These are phyloP conservation scores for Xylocopa sonorina DNA, from an alignment of 1,140 invertebrate species.

Conservation along the genomic window DNA sequence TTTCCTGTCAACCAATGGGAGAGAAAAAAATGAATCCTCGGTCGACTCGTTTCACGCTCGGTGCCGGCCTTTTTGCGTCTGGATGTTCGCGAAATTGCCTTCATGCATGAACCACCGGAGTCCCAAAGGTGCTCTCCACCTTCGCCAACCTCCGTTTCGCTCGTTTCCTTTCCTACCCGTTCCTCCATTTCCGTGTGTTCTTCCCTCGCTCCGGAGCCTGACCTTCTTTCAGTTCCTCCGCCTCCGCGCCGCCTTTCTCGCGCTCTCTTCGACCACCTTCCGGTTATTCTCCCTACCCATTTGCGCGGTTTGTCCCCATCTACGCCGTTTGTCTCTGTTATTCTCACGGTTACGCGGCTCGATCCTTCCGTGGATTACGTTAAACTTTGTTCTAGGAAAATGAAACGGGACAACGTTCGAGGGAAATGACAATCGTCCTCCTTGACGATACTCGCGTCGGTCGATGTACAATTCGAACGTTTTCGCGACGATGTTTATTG, in stretches of 20 bases:
- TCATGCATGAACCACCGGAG: conserved; percentile 27
- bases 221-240: background rate
- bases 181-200: background rate
- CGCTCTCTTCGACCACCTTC: background rate
- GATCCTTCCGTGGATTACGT: background rate
- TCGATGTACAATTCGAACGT: too few relatives aligned
- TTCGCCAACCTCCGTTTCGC: background rate
- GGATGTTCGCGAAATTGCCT: conserved; percentile 52
- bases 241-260: background rate
- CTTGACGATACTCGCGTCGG: too few relatives aligned
- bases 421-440: too few relatives aligned
- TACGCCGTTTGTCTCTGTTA: background rate
- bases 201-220: background rate
- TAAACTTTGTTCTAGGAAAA: background rate
- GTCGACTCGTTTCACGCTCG: conserved; percentile 44
- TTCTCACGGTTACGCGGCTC: background rate
- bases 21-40: conserved; percentile 48
- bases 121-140: conserved; percentile 41
- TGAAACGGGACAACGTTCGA: too few relatives aligned
- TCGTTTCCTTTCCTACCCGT: background rate
- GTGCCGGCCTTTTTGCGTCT: conserved; percentile 29
- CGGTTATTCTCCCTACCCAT: background rate
- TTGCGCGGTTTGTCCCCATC: background rate
- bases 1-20: conserved; percentile 20
- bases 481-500: too few relatives aligned